Evolutionary conservation across 2,113 vertebrate genomes (phyloP).

Genomic region (Leptocoma aspasia): DNA sequence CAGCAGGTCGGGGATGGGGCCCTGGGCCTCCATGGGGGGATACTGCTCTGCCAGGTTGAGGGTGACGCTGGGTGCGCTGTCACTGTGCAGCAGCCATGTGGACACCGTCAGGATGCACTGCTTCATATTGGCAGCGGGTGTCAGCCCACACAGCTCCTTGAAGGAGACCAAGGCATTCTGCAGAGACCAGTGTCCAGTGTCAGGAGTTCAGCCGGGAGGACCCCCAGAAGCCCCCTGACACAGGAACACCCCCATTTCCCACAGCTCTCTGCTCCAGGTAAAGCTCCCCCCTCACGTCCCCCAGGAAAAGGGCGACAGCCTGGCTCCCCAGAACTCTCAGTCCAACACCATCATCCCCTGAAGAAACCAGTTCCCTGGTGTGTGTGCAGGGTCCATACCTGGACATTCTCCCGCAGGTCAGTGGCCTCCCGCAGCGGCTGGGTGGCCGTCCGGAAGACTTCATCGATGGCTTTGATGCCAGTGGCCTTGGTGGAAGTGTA

Average conservation of each 20-base stretch:
- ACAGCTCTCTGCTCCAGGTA: neutral
- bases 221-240: rapidly evolving
- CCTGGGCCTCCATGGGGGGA: slow-evolving; percentile 87
- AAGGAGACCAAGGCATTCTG: slow-evolving; percentile 93
- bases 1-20: slow-evolving; percentile 85
- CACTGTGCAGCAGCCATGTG: slow-evolving; percentile 87
- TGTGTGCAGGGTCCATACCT: slow-evolving; percentile 63
- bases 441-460: slow-evolving; percentile 87
- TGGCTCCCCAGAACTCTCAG: rapidly evolving
- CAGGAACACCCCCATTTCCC: rapidly evolving
- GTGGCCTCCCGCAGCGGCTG: slow-evolving; percentile 90
- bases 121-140: slow-evolving; percentile 91
- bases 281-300: rapidly evolving
- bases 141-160: slow-evolving; percentile 90
- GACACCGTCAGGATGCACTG: slow-evolving; percentile 91
- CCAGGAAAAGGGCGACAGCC: neutral
- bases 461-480: slow-evolving; percentile 88
- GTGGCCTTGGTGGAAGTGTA: slow-evolving; percentile 89
- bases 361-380: rapidly evolving
- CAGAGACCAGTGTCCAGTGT: rapidly evolving
- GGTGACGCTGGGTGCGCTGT: slow-evolving; percentile 75
- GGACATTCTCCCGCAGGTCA: slow-evolving; percentile 89
- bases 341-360: rapidly evolving
- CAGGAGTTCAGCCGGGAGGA: neutral
- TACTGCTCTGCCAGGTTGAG: slow-evolving; percentile 87